Evolutionary conservation across 1,140 invertebrate species (phyloP).

Genomic region (Drosophila sp.): DNA sequence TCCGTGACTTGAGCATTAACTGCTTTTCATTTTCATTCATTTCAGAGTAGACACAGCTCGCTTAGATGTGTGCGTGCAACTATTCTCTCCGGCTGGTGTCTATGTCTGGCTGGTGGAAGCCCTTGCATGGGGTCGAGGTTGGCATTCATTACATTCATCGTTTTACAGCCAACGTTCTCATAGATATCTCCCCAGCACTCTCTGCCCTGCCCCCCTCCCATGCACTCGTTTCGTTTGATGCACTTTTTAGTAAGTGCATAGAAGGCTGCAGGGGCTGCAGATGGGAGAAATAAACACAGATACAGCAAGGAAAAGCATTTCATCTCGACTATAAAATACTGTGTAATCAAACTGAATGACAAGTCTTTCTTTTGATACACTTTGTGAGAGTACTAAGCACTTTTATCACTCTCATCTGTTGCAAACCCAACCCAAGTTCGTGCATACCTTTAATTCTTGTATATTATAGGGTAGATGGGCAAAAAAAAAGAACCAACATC

Average conservation of each 20-base stretch:
- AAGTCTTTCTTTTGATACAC: background rate
- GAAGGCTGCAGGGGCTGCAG: conserved; percentile 55
- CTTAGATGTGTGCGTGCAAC: conserved; percentile 28
- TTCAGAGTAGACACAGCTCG: conserved; percentile 48
- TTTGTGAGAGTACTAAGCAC: background rate
- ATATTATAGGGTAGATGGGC: background rate
- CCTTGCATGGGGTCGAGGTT: conserved; percentile 38
- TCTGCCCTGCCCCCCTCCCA: background rate
- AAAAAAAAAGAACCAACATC: conserved; percentile 15
- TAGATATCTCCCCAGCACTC: conserved; percentile 37
- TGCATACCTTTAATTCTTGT: background rate
- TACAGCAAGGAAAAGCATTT: background rate
- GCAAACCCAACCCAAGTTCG: conserved; percentile 7
- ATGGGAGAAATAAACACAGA: conserved; percentile 29
- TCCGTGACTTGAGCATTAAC: conserved; percentile 81
- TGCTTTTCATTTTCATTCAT: conserved; percentile 80
- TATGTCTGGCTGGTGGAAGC: conserved; percentile 10
- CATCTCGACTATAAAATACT: conserved; percentile 21
- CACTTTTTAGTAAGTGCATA: conserved; percentile 51
- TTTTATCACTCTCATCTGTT: background rate
- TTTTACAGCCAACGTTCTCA: conserved; percentile 46
- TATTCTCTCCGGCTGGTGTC: conserved; percentile 28
- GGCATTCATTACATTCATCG: conserved; percentile 53
- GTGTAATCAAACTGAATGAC: background rate
- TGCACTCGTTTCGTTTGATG: conserved; percentile 30